Base-by-base conservation (phyloP, 2,113 vertebrate genomes). In the Halichoerus grypus region DNA sequence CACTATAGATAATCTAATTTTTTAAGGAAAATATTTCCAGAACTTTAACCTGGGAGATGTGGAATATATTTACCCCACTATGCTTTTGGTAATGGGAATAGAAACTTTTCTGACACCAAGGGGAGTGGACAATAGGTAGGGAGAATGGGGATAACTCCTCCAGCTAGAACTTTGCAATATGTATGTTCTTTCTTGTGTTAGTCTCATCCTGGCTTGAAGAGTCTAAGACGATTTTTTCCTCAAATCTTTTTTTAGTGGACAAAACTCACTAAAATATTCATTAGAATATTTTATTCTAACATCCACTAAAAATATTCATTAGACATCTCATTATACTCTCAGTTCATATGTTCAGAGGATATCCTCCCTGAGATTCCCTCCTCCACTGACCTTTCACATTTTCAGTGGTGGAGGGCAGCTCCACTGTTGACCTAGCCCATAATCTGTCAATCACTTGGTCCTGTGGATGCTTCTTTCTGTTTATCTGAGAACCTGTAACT, bases 21-120 rank as follows among this genome's bases (percentile, higher is more conserved):
- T 95, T 80, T 57, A 80, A 49, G 65, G 16, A 85, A 81, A 93
- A 79, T 55, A 36, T 95, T 82, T 91, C 61, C 28, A 74, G 51
- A 76, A 63, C n/a, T 82, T 95, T 69, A 95, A 61, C 51, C 33
- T 61, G 4, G n/a, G 8, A 7, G 81, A 36, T 14, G 18, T 67
- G 24, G n/a, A 90, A 31, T 67, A 42, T 42, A 46, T 76, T 19
- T 65, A 4, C 7, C 28, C 57, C 22, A 24, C 42, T 49, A 3
- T n/a, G n/a, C 33, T 53, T 28, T 81, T 19, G n/a, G 33, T 55
- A 22, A 61, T 79, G 11, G 31, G 31, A 82, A n/a, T 69, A 72
- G 49, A 85, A 77, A 55, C 57, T 74, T 88, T 14, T 13, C 31
- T 82, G 67, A 33, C n/a, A 46, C 51, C 28, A 26, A 24, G 15